Base-by-base conservation (phyloP, 1,140 invertebrate species). In the Drosophila funebris region DNA sequence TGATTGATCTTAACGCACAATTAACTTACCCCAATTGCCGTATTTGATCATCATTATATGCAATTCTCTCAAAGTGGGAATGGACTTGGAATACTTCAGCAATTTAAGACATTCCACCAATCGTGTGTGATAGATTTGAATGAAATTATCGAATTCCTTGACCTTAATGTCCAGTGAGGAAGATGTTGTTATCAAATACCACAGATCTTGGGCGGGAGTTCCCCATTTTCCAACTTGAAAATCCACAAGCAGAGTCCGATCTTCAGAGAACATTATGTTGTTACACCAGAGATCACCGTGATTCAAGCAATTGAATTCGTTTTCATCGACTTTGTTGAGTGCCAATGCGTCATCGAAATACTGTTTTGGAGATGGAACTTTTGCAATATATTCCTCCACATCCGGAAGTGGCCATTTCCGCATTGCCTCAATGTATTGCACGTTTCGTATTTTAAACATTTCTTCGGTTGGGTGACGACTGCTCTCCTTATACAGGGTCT, bases 221-320 rank as follows among this genome's bases (percentile, higher is more conserved):
- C 88, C 88, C 80, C 80, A 90, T 66, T 77, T 89, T 16, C 69
- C 41, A 0, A 87, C 31, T 56, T 90, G 88, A 9, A 83, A 69
- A 8, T 90, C 88, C 8, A 90, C 81, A 9, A 90, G 78, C 1
- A 78, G 22, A 0, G 72, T 69, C 8, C 56, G 29, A 73, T 85
- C 74, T 93, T 91, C 2, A 81, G 90, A 5, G 68, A 92, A 92
- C 41, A 92, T 63, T 16, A 92, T 79, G 56, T 92, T 92, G 58
- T 91, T 76, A 2, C 48, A 37, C 77, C 77, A 79, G 7, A 91
- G 91, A 80, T 95, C 94, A 13, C 94, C 94, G 56, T 95, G 94
- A 76, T 93, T 93, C 1, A 9, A 95, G 82, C 2, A 94, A 56
- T 93, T 92, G 60, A 94, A 94, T 27, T 93, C 93, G 5, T 92